Evolutionary conservation across 2,888 invertebrate genomes (phyloP), one percentile per base, ranked within the genome.

Genomic region (Lasioglossum leucozonium): DNA sequence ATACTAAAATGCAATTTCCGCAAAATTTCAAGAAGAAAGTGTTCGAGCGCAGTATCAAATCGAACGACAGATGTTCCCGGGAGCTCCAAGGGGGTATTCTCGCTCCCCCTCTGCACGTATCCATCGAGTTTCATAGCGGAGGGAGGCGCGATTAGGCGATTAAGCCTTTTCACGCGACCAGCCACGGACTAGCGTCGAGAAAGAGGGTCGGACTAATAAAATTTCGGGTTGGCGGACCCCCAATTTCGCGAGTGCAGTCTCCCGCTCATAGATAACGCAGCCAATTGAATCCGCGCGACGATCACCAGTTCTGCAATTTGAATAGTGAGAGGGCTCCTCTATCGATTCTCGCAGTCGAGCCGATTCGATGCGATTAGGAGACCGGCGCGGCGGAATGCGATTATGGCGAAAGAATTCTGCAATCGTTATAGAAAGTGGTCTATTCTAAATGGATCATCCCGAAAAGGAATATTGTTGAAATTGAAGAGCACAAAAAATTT

Each of bases 31-130:
- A 34, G 30, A 10, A 44, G 44, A 30, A 42, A 22, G 22, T 10
- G n/a, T 6, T 30, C 26, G 1, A 58, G 26, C 58, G 26, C 4
- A 22, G 11, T 67, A 47, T 18, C 26, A 11, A n/a, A 16, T 67
- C 40, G 72, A 65, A 44, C 81, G 86, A 84, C 90, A 90, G 89
- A 90, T 89, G 89, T 87, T 82, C 78, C 79, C 11, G 69, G 65
- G 65, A 30, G 44, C 44, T 77, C 34, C 67, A 11, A 75, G 71
- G 80, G 62, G 73, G 72, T 67, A 71, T 65, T n/a, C 65, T 84
- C 79, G 79, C 72, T 77, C 74, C 82, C 67, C 74, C 76, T 72
- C 76, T 75, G 84, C 55, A 77, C 78, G 73, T 67, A 79, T 89
- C 73, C 75, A 81, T 84, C 88, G 69, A 85, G 73, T 65, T 65